phyloP scores from a whole-genome alignment of 2,113 vertebrate species.

The Sebastes schlegelii region DNA sequence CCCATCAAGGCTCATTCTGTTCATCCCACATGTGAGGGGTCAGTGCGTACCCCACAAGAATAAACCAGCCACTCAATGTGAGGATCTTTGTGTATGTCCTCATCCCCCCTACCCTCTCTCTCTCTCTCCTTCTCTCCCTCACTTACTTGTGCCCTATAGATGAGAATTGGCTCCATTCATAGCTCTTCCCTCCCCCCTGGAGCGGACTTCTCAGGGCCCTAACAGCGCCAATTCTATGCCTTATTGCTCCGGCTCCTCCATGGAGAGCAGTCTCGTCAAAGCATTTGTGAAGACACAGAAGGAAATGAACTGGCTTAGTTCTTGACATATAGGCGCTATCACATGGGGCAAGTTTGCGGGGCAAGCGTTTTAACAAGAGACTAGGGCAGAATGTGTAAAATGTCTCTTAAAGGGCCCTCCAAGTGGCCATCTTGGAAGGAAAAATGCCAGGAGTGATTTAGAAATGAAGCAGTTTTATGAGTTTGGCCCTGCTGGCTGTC shows the following conservation, averaged over 20 bases:
- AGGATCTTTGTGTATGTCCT: conserved; percentile 75
- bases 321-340: conserved; percentile 74
- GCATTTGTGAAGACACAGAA: conserved; percentile 66
- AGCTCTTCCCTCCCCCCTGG: conserved; percentile 65
- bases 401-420: conserved; percentile 56
- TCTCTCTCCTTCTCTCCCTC: conserved; percentile 35
- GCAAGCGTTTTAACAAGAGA: conserved; percentile 64
- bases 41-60: conserved; percentile 75
- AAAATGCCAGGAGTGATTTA: conserved; percentile 58
- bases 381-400: conserved; percentile 70
- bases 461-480: conserved; percentile 58
- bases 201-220: conserved; percentile 71
- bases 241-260: conserved; percentile 73
- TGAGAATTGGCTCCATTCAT: conserved; percentile 76
- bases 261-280: conserved; percentile 65
- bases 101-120: conserved; percentile 38
- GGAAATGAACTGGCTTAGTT: conserved; percentile 64
- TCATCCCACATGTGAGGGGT: conserved; percentile 79
- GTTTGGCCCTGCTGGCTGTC: conserved; percentile 58
- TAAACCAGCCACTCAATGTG: conserved; percentile 79
- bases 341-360: conserved; percentile 61
- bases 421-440: conserved; percentile 45
- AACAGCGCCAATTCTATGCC: conserved; percentile 73
- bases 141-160: conserved; percentile 76
- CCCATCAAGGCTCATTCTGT: conserved; percentile 76